Evolutionary conservation across 2,797 vertebrate genomes (phyloP), one percentile per base, ranked within the genome.

Genomic region (Fistularia commersonii): DNA sequence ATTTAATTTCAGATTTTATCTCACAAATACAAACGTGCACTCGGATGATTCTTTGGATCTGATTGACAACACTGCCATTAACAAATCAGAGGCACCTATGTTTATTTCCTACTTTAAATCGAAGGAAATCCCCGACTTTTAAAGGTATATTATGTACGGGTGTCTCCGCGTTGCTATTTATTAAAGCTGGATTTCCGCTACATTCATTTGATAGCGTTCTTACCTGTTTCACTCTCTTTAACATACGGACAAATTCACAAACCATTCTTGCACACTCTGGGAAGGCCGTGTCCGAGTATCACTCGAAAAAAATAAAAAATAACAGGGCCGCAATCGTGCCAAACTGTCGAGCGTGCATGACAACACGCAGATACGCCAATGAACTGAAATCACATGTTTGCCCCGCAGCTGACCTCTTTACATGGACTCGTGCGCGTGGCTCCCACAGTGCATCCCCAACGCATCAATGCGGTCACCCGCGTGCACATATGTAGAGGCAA

Each of bases 381-480:
- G 60, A 41, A 33, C 47, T 53, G 50, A 45, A 47, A 51, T 73
- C 64, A 66, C 57, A 77, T 6, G 44, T 45, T 51, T 44, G 55
- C 65, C 69, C 72, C 11, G 45, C 59, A 41, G 57, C 57, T 76
- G 72, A 84, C 79, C 84, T 67, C 41, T 10, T 57, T 23, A 49
- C 52, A 72, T 37, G 48, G 51, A 80, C 61, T 62, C 60, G 62
- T 63, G 61, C 64, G 52, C 52, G 36, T 9, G 32, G 45, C 47
- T 54, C 41, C 45, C 32, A 48, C 46, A 11, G 33, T 42, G 47
- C 57, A 71, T 54, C 47, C 51, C 56, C 45, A 51, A 44, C 42
- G 11, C 57, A 61, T 71, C 60, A 41, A 68, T 57, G 49, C 72
- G 70, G 41, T 73, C 59, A 72, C 36, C 15, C 56, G 3, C 63